Evolutionary conservation across 1,140 invertebrate genomes (phyloP), one percentile per base, ranked within the genome.

Genomic region (Periplaneta americana): DNA sequence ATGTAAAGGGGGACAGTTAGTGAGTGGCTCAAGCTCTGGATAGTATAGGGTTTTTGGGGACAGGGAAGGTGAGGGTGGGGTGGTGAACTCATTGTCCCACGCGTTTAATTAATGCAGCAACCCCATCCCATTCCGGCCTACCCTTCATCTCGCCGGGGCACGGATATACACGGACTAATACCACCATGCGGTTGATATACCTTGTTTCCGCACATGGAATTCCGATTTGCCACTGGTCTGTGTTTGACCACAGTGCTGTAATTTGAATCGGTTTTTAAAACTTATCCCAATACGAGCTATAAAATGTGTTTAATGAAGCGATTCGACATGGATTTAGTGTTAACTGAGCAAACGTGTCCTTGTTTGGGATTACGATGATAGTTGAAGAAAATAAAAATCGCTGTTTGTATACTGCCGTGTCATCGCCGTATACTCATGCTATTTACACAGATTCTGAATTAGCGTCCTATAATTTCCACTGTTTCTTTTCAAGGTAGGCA

Each of bases 61-160:
- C 31, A 34, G 75, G 33, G 31, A 22, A 9, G 2, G 13, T 8
- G 75, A 34, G 17, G 75, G 32, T 1, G 76, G 76, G 32, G 76
- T 34, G 32, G 77, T 28, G 37, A 11, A 57, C 79, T 80, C 79
- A 80, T 80, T 80, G 79, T 80, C 66, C 79, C 57, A 34, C 34
- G 48, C 80, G 80, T 80, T 80, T 80, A 80, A 80, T 80, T 80
- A 80, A 80, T 80, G 80, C 80, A 80, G 37, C 37, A 78, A 8
- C n/a, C 80, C 18, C 80, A 35, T 13, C 74, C 66, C 74, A 36
- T 66, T 35, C 13, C 34, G n/a, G 18, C 48, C 75, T 8, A 32
- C 35, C 75, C 75, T 77, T 66, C 48, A 66, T 66, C 48, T 66
- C 22, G 48, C 48, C 28, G 48, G 22, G 1, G 22, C n/a, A 66